A percentile compares a stretch with the other conserved stretches of the same genome.
These are phyloP conservation scores for Mycalesis mineus DNA, from an alignment of 2,888 invertebrate genomes.

Conservation along the genomic window DNA sequence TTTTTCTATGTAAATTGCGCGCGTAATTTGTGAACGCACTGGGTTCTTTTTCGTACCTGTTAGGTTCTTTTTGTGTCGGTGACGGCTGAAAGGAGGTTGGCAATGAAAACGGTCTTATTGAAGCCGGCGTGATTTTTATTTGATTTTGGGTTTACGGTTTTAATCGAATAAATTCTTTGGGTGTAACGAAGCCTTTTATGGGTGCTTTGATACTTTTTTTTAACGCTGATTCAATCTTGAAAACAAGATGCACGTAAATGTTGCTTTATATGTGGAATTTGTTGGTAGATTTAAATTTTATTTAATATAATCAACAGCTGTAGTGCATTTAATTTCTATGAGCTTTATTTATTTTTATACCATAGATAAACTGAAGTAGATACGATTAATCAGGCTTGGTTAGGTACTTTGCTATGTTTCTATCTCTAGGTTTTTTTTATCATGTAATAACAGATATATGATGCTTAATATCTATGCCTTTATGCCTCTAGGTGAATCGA, in stretches of 20 bases:
- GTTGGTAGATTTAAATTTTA: background rate
- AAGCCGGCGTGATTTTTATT: conserved; percentile 26
- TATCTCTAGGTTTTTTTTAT: too few species aligned
- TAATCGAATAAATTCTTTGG: conserved; percentile 14
- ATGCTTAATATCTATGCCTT: too few species aligned
- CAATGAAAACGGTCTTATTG: conserved; percentile 15
- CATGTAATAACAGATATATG: too few species aligned
- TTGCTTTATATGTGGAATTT: background rate
- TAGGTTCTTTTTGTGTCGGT: conserved; percentile 36
- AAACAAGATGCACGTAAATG: background rate
- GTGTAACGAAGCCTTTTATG: conserved; percentile 6
- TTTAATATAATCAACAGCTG: background rate
- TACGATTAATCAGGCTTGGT: too few species aligned
- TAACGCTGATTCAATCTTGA: background rate
- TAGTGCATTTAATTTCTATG: background rate
- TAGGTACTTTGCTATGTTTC: too few species aligned
- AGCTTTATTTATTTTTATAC: background rate
- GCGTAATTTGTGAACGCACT: conserved; percentile 65
- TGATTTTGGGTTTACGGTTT: conserved; percentile 11
- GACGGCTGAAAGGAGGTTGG: conserved; percentile 39
- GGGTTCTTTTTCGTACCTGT: conserved; percentile 27
- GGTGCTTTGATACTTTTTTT: background rate
- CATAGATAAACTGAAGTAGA: background rate
- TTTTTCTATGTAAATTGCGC: conserved; percentile 72
- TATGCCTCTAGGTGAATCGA: too few species aligned